Base-by-base conservation (phyloP, 2,113 vertebrate species). In the Chauna torquata region DNA sequence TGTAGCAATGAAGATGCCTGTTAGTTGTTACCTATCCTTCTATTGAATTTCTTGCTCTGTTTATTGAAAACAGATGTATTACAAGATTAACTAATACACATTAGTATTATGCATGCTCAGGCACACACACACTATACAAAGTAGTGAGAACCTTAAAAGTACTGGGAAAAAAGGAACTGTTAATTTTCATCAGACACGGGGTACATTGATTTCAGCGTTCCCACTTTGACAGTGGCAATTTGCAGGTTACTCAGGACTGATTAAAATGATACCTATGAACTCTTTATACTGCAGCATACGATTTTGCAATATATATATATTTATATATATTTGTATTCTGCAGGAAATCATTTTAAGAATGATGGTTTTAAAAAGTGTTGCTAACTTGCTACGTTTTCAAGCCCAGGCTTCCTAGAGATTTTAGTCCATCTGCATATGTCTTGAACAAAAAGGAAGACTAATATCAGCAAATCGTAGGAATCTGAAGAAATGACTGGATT, bases 81-180 rank as follows among this genome's bases (percentile, higher is more conserved):
- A 30, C 17, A 76, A 15, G 12, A 23, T 71, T 62, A 52, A 32
- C 8, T 38, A 45, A 34, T 50, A 11, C 8, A 1, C 36, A 4
- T 57, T 87, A 9, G 7, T 86, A 9, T 52, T 70, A 4, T 1
- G 2, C 1, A 0, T 61, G 22, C 54, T 89, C 3, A 57, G 34
- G 25, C 54, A 65, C 34, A 5, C 0, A 3, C 18, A 0, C 2
- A 2, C 30, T 59, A 0, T 45, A 25, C 8, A n/a, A 44, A 64
- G 36, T 16, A 50, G 1, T 44, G 49, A 74, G 49, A 45, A 5
- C 15, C 38, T 88, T 90, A 32, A 88, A 90, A 88, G 25, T 22
- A 16, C 23, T 47, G 27, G 55, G 18, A 75, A 32, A 10, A 12
- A 6, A 47, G 49, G 45, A 85, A 58, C 6, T 7, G 8, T 45